Evolutionary conservation across 2,797 vertebrate species (phyloP).

Genomic region (Argentina silus): DNA sequence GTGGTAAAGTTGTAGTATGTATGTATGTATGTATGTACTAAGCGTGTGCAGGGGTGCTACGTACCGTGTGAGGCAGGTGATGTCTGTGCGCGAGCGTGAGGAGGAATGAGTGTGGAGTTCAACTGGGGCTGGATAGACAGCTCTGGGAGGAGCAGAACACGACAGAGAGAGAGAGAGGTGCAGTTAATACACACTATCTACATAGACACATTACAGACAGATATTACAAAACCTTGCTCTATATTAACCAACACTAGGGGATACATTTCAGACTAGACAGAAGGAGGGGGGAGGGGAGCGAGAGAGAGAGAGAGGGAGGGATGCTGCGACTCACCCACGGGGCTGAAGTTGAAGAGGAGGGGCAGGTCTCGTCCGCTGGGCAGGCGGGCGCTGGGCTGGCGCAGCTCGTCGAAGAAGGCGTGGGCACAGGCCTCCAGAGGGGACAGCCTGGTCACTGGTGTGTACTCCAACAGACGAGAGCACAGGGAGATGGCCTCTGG

Average conservation of each 20-base stretch:
- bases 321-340: constrained; percentile 80
- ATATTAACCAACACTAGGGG: too few relatives aligned
- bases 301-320: background rate
- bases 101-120: constrained; percentile 92
- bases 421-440: constrained; percentile 92
- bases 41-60: constrained; percentile 11
- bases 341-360: constrained; percentile 93
- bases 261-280: too few relatives aligned
- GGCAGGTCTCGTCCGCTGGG: constrained; percentile 91
- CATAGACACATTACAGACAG: background rate
- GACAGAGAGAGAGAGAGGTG: background rate
- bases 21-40: too few relatives aligned
- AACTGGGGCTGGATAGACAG: constrained; percentile 91
- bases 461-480: constrained; percentile 93
- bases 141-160: constrained; percentile 73
- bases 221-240: too few relatives aligned
- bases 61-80: constrained; percentile 81
- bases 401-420: constrained; percentile 91
- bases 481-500: constrained; percentile 92
- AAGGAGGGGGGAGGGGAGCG: background rate
- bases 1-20: too few relatives aligned
- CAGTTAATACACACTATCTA: background rate
- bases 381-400: constrained; percentile 86
- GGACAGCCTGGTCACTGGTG: constrained; percentile 89
- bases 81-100: constrained; percentile 87